Evolutionary conservation across 2,113 vertebrate species (phyloP).

Genomic region (Clarias magur): DNA sequence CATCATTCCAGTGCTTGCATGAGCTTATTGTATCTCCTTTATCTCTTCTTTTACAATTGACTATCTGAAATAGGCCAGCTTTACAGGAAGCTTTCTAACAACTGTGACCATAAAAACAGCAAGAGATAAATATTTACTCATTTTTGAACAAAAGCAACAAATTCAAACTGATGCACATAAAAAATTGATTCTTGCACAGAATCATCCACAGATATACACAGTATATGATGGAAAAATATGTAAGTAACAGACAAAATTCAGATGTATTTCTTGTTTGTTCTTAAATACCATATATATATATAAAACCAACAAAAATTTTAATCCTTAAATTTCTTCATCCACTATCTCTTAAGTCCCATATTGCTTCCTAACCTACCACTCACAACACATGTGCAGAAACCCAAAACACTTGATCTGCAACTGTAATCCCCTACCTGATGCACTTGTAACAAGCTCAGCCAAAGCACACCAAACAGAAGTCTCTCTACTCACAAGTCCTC

Average conservation of each 20-base stretch:
- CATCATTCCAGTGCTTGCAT: constrained; percentile 29
- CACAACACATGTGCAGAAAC: constrained; percentile 41
- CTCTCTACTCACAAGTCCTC: constrained; percentile 62
- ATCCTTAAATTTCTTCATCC: neutral
- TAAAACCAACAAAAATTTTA: neutral
- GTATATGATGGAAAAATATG: neutral
- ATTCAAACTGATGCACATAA: neutral
- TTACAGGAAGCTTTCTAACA: constrained; percentile 26
- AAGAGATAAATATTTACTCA: neutral
- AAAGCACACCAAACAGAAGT: constrained; percentile 21
- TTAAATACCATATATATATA: neutral
- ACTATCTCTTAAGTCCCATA: neutral
- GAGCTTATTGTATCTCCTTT: constrained; percentile 24
- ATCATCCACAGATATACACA: neutral
- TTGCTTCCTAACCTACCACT: neutral
- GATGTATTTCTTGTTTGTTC: neutral
- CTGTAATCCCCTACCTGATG: constrained; percentile 10
- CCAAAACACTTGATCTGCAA: constrained; percentile 41
- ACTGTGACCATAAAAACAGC: neutral
- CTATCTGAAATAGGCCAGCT: constrained; percentile 6
- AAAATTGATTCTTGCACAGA: neutral
- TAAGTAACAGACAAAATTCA: neutral
- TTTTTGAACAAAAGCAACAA: neutral
- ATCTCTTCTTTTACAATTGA: constrained; percentile 13
- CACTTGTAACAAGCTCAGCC: constrained; percentile 31